phyloP scores from a whole-genome alignment of 2,113 vertebrate genomes.

The Phalacrocorax brasilianus region DNA sequence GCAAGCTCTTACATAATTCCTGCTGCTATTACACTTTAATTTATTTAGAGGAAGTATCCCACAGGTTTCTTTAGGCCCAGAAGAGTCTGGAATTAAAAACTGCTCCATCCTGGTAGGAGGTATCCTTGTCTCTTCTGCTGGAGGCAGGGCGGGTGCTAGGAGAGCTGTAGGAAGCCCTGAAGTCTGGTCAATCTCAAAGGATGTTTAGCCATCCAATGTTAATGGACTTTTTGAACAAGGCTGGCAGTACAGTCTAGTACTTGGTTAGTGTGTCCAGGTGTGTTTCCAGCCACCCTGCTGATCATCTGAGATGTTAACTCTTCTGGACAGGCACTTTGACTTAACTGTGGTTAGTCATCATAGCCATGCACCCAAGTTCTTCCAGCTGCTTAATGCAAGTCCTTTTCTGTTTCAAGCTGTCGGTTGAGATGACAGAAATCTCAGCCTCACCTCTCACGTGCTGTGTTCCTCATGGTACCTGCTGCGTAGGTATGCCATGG shows the following conservation, averaged over 20 bases:
- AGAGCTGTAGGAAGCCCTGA: not conserved
- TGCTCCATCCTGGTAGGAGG: not conserved
- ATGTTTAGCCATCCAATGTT: not conserved
- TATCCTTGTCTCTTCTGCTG: not conserved
- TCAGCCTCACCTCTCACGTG: rapidly evolving
- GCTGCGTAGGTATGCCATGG: rapidly evolving
- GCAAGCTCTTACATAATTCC: not conserved
- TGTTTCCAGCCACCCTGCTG: not conserved
- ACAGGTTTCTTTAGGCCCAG: not conserved
- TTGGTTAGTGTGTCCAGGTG: not conserved
- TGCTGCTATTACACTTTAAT: not conserved
- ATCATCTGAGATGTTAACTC: not conserved
- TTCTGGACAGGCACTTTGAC: not conserved
- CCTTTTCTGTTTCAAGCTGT: not conserved
- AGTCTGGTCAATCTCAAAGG: not conserved
- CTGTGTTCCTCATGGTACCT: not conserved
- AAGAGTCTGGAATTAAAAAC: not conserved
- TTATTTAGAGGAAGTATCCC: not conserved
- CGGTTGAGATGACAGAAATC: not conserved
- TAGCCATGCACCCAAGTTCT: not conserved
- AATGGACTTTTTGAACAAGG: not conserved
- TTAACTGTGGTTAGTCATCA: not conserved
- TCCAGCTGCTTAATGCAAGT: not conserved
- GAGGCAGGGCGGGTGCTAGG: not conserved
- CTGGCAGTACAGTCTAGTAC: not conserved